phyloP scores from a whole-genome alignment of 2,113 vertebrate genomes.

The Poecilia latipinna region DNA sequence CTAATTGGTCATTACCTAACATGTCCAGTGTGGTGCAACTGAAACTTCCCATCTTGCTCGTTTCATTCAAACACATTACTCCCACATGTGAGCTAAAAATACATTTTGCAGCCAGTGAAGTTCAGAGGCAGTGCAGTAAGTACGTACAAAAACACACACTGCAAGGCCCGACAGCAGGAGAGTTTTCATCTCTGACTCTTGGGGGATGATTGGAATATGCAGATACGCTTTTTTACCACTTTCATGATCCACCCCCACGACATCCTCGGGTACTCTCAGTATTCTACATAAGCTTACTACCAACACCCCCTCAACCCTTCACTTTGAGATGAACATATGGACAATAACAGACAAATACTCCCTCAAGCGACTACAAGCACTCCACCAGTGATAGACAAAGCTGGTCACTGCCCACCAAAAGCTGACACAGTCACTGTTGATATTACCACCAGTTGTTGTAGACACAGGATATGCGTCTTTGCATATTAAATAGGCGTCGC shows the following conservation, averaged over 20 bases:
- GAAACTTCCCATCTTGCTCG: slow-evolving; percentile 71
- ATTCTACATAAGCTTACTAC: slow-evolving; percentile 70
- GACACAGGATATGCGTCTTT: slow-evolving; percentile 63
- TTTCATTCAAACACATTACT: slow-evolving; percentile 78
- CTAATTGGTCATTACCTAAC: slow-evolving; percentile 68
- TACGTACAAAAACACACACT: slow-evolving; percentile 45
- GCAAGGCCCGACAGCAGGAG: slow-evolving; percentile 53
- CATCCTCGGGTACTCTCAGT: slow-evolving; percentile 66
- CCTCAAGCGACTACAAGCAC: slow-evolving; percentile 60
- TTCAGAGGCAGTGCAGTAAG: slow-evolving; percentile 60
- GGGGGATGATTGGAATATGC: slow-evolving; percentile 74
- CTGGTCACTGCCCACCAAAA: slow-evolving; percentile 75
- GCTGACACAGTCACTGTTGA: slow-evolving; percentile 67
- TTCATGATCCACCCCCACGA: slow-evolving; percentile 70
- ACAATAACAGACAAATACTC: slow-evolving; percentile 63
- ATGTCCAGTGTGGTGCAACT: slow-evolving; percentile 50
- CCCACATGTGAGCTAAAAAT: slow-evolving; percentile 77
- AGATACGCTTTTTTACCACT: slow-evolving; percentile 69
- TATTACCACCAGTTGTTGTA: slow-evolving; percentile 74
- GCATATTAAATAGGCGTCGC: slow-evolving; percentile 68
- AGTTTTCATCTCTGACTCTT: slow-evolving; percentile 74
- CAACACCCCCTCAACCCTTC: slow-evolving; percentile 31
- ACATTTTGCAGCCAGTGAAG: slow-evolving; percentile 65
- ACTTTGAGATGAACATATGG: slow-evolving; percentile 34
- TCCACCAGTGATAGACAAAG: slow-evolving; percentile 73